These are phyloP conservation scores for Carduelis carduelis DNA, from an alignment of 2,797 vertebrate species.

Conservation along the genomic window DNA sequence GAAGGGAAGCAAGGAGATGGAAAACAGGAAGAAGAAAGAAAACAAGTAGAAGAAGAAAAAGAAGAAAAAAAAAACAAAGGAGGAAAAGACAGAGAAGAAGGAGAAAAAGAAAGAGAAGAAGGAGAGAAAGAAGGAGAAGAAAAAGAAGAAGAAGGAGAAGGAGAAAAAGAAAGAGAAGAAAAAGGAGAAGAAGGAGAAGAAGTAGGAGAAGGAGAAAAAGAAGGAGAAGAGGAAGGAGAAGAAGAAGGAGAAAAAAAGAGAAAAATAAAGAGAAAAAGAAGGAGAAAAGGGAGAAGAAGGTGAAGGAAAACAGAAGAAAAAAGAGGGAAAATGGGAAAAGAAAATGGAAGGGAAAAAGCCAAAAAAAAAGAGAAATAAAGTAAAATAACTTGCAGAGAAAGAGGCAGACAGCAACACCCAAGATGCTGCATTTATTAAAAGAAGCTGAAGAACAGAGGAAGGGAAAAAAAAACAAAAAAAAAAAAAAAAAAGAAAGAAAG, in stretches of 20 bases:
- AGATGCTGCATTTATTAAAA: neutral
- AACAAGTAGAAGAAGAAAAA: neutral
- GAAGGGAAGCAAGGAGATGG: neutral
- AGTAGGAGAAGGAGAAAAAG: neutral
- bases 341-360: accelerated
- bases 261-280: too few relatives aligned
- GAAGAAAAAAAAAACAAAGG: neutral
- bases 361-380: neutral
- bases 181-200: too few relatives aligned
- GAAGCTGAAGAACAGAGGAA: neutral
- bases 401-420: neutral
- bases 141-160: accelerated
- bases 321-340: accelerated
- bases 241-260: too few relatives aligned
- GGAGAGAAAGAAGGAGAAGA: accelerated
- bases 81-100: neutral
- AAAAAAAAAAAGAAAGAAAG: too few relatives aligned
- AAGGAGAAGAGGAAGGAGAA: too few relatives aligned
- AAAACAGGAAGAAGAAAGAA: neutral
- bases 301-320: neutral
- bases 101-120: too few relatives aligned
- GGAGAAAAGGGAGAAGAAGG: too few relatives aligned
- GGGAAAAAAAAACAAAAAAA: accelerated
- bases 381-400: neutral
- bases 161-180: too few relatives aligned